Percentiles rank a stretch among this genome's conserved stretches.
Evolutionary conservation across 2,113 vertebrate genomes (phyloP).

Genomic region (Caranx ignobilis): DNA sequence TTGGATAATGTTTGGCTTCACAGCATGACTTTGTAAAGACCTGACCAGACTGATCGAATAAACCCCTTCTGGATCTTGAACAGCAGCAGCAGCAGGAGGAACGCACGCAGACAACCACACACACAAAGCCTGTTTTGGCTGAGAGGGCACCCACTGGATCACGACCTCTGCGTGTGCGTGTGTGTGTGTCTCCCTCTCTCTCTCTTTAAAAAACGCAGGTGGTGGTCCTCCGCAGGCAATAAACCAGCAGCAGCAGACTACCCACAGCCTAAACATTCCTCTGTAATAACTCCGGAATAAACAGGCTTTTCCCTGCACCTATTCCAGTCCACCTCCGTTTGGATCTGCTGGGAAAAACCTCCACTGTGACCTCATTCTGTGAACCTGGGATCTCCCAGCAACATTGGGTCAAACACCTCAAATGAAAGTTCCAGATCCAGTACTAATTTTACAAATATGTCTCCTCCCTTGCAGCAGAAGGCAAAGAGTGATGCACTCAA

Average conservation of each 20-base stretch:
- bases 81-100: neutral
- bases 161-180: neutral
- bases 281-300: slow-evolving; percentile 50
- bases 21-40: neutral
- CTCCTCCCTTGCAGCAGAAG: neutral
- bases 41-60: neutral
- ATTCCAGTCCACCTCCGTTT: slow-evolving; percentile 28
- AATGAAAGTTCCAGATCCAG: neutral
- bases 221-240: slow-evolving; percentile 62
- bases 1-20: neutral
- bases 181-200: neutral
- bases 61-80: no score
- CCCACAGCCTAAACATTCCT: slow-evolving; percentile 72
- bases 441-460: neutral
- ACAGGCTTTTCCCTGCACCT: slow-evolving; percentile 32
- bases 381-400: neutral
- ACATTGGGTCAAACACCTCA: neutral
- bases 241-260: slow-evolving; percentile 57
- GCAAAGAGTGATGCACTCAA: neutral
- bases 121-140: slow-evolving; percentile 3
- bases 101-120: neutral
- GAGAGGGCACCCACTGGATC: slow-evolving; percentile 22
- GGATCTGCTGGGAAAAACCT: slow-evolving; percentile 22
- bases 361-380: slow-evolving; percentile 29
- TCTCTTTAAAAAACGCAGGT: slow-evolving; percentile 46